These are phyloP conservation scores for Heliconius ismenius DNA, from an alignment of 2,888 invertebrate genomes.

Conservation along the genomic window DNA sequence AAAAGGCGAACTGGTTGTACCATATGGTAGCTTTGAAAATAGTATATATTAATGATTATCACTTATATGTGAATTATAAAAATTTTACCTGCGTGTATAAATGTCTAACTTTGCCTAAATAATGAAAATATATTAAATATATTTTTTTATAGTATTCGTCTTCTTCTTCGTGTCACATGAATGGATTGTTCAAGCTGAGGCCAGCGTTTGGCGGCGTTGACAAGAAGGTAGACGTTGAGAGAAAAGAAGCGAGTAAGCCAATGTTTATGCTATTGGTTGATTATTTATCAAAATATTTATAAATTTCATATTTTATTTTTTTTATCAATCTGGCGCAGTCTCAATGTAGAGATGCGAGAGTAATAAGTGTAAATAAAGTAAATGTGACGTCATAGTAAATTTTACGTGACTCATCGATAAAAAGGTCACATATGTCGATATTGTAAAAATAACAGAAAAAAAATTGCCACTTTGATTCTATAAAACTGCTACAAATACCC, in stretches of 20 bases:
- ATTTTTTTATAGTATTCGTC: too few species aligned
- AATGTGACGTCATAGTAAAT: background rate
- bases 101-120: background rate
- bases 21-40: conserved; percentile 15
- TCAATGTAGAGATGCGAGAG: too few species aligned
- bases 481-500: background rate
- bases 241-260: too few species aligned
- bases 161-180: too few species aligned
- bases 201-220: too few species aligned
- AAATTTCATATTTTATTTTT: background rate
- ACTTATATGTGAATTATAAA: background rate
- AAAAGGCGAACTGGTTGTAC: background rate
- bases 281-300: background rate
- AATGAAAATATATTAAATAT: too few species aligned
- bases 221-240: too few species aligned
- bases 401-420: background rate
- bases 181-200: too few species aligned
- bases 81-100: background rate
- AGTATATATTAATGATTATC: conserved; percentile 5
- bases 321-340: too few species aligned
- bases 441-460: background rate
- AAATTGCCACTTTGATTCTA: background rate
- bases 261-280: background rate
- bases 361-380: background rate
- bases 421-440: background rate